phyloP scores from a whole-genome alignment of 2,888 invertebrate genomes.

The Cerceris rybyensis region DNA sequence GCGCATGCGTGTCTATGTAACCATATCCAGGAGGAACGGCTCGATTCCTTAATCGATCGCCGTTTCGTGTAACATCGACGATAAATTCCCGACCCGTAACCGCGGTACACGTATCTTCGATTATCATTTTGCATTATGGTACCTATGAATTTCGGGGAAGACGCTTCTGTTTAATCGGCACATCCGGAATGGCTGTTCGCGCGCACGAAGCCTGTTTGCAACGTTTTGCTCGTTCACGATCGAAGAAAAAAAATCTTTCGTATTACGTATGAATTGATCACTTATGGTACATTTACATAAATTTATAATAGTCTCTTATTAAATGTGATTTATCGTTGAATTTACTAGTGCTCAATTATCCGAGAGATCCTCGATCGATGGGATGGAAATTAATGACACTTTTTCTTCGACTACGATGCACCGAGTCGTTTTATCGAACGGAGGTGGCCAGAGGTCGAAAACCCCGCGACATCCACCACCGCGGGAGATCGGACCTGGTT shows the following conservation, averaged over 20 bases:
- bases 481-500: conserved; percentile 40
- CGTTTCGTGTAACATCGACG: conserved; percentile 42
- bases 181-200: neutral
- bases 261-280: no score
- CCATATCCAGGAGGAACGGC: conserved; percentile 34
- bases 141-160: conserved; percentile 22
- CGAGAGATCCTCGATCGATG: no score
- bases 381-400: no score
- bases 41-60: conserved; percentile 62
- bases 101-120: conserved; percentile 50
- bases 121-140: conserved; percentile 42
- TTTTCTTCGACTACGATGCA: conserved; percentile 20
- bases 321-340: no score
- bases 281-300: no score
- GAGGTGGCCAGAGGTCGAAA: conserved; percentile 47
- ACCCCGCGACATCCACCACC: conserved; percentile 40
- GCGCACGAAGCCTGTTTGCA: neutral
- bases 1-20: conserved; percentile 50
- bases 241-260: neutral
- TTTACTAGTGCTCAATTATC: no score
- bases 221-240: neutral
- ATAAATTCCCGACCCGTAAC: conserved; percentile 47
- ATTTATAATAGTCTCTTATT: no score
- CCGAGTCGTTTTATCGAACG: conserved; percentile 30
- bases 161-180: conserved; percentile 22